Evolutionary conservation across 2,113 vertebrate genomes (phyloP).

Genomic region (Ceratotherium simum): DNA sequence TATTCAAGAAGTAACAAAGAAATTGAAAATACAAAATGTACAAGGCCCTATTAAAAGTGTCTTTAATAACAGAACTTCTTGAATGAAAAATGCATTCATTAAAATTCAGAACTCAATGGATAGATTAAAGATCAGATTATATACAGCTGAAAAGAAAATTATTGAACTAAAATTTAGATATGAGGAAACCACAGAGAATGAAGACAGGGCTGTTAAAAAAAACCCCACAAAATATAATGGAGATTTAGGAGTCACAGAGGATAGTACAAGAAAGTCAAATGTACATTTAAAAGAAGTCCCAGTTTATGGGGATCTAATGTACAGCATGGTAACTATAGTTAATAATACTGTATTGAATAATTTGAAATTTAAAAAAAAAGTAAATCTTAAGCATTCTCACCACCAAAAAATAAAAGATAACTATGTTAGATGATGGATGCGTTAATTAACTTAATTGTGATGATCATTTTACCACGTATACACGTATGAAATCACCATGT

Average conservation of each 20-base stretch:
- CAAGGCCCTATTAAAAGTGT: not conserved
- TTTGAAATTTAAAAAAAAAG: not conserved
- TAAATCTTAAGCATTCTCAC: not conserved
- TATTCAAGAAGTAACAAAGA: not conserved
- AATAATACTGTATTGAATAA: too few species aligned
- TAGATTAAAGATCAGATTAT: not conserved
- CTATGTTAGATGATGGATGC: not conserved
- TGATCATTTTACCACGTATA: not conserved
- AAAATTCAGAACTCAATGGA: not conserved
- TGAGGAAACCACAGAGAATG: not conserved
- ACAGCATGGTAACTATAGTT: not conserved
- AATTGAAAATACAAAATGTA: not conserved
- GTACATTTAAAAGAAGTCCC: not conserved
- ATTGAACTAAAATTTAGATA: not conserved
- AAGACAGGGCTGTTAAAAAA: not conserved
- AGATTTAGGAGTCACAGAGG: not conserved
- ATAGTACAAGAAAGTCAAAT: not conserved
- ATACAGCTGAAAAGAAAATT: not conserved
- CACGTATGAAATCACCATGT: not conserved
- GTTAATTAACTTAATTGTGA: not conserved
- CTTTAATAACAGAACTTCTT: not conserved
- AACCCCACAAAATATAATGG: not conserved
- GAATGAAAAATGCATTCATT: not conserved
- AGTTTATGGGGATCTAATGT: not conserved
- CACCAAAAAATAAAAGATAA: not conserved